Percentiles rank a stretch among this genome's conserved stretches.
phyloP scores from a whole-genome alignment of 2,797 vertebrate species.

The Acrossocheilus fasciatus region DNA sequence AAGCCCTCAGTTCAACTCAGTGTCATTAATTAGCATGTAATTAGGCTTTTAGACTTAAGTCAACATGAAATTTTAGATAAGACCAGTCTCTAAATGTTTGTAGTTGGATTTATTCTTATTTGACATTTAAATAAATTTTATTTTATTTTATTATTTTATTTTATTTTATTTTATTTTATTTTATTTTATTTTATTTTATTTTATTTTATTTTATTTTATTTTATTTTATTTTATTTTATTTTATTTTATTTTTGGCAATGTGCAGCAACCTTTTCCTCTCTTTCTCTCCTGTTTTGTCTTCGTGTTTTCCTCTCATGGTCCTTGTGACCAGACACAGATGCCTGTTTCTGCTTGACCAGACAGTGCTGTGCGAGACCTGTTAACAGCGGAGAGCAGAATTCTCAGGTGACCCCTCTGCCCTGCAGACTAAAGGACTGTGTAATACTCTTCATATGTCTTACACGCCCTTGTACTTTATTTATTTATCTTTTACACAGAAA shows the following conservation, averaged over 20 bases:
- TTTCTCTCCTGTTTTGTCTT: constrained; percentile 24
- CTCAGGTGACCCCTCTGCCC: constrained; percentile 76
- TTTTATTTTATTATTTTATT: not conserved
- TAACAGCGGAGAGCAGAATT: constrained; percentile 64
- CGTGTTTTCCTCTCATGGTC: constrained; percentile 58
- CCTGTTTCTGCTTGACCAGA: constrained; percentile 82
- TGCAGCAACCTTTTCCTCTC: constrained; percentile 9
- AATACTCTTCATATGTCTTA: constrained; percentile 50
- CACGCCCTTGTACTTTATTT: constrained; percentile 48
- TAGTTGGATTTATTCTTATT: not conserved
- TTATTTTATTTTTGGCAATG: not conserved
- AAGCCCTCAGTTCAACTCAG: not conserved
- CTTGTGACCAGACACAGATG: constrained; percentile 80
- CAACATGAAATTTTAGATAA: not conserved
- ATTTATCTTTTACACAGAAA: constrained; percentile 57
- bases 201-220: not conserved
- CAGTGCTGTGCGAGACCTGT: constrained; percentile 62
- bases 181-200: not conserved
- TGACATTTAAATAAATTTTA: not conserved
- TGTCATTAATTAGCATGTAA: not conserved
- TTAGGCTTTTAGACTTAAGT: not conserved
- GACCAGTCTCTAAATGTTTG: not conserved
- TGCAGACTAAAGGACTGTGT: constrained; percentile 74
- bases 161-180: not conserved
- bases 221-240: not conserved